Conservation (phyloP, 2,113 vertebrate species). For the Hippolais icterina region DNA sequence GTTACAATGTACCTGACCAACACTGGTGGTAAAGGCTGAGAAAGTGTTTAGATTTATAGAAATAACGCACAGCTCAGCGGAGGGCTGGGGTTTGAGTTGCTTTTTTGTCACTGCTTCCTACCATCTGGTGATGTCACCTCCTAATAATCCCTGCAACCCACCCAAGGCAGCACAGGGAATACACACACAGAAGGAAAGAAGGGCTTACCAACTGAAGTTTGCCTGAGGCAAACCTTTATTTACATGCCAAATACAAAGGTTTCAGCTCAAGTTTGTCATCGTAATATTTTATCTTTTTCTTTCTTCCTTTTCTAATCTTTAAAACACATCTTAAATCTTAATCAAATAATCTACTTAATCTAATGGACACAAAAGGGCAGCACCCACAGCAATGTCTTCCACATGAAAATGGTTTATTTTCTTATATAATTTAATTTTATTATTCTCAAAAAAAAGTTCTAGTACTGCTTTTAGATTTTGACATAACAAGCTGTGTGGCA, state of each 20-base stretch:
- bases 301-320: not conserved
- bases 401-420: not conserved
- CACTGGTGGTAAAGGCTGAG: not conserved
- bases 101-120: not conserved
- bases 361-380: not conserved
- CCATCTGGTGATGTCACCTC: not conserved
- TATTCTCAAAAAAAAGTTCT: not conserved
- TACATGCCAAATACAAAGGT: not conserved
- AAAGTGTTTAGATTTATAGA: not conserved
- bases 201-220: not conserved
- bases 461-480: not conserved
- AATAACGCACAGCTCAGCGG: not conserved
- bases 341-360: not conserved
- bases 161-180: not conserved
- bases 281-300: not conserved
- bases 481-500: not conserved
- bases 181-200: not conserved
- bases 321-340: not conserved
- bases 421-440: not conserved
- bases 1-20: not conserved
- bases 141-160: not conserved
- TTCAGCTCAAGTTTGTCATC: not conserved
- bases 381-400: not conserved
- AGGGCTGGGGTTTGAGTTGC: not conserved
- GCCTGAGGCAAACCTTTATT: not conserved